Evolutionary conservation across 2,113 vertebrate species (phyloP).

Genomic region (Daubentonia madagascariensis): DNA sequence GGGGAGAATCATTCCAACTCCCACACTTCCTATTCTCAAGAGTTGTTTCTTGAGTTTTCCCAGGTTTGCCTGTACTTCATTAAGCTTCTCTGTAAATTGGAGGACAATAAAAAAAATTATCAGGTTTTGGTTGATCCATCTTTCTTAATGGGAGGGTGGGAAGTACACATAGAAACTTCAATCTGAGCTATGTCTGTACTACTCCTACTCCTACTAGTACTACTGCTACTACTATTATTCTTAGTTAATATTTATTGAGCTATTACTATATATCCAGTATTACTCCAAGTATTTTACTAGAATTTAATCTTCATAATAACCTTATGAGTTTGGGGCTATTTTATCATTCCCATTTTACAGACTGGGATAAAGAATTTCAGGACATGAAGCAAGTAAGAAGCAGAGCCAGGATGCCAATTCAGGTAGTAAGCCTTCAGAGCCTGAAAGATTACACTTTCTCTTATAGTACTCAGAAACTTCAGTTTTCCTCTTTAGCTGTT

Average conservation of each 20-base stretch:
- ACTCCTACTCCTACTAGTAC: background rate
- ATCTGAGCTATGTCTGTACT: background rate
- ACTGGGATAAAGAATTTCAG: background rate
- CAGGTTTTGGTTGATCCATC: background rate
- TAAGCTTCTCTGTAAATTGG: background rate
- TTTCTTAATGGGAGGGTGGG: background rate
- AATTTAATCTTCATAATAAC: slow-evolving; percentile 24
- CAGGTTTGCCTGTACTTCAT: background rate
- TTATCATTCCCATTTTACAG: background rate
- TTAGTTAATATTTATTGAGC: background rate
- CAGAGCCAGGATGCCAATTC: background rate
- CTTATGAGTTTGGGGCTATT: background rate
- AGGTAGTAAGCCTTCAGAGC: background rate
- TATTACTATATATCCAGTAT: background rate
- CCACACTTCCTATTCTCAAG: background rate
- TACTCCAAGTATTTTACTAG: background rate
- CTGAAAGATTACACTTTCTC: background rate
- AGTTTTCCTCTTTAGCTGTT: background rate
- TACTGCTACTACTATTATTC: background rate
- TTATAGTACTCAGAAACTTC: background rate
- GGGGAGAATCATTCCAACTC: background rate
- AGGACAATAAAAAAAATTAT: background rate
- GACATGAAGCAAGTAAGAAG: background rate
- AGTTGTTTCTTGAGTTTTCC: background rate
- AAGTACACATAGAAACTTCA: background rate